These are phyloP conservation scores for Cephus sareptanus DNA, from an alignment of 2,888 invertebrate genomes.

Conservation along the genomic window DNA sequence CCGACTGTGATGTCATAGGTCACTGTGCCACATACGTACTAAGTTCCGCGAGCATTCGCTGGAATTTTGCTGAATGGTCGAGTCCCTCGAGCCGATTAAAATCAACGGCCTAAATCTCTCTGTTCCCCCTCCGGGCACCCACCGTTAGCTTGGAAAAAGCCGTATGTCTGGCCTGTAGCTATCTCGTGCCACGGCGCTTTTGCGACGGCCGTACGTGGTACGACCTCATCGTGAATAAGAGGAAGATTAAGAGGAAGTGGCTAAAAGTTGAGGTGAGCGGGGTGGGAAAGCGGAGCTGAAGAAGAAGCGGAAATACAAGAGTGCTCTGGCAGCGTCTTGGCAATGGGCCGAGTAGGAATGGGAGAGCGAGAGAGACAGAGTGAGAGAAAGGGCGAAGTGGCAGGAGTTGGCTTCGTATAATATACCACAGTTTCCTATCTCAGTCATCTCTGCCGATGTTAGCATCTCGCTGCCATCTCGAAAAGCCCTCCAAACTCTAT, in stretches of 20 bases:
- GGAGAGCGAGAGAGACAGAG: constrained; percentile 1
- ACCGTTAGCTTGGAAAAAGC: background rate
- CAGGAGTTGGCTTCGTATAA: constrained; percentile 19
- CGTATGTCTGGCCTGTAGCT: background rate
- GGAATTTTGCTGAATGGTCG: background rate
- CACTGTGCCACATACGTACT: background rate
- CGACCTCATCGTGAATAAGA: background rate
- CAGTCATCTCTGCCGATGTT: constrained; percentile 61
- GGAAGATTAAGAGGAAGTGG: background rate
- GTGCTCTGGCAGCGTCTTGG: background rate
- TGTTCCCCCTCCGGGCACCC: background rate
- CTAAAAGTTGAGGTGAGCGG: background rate
- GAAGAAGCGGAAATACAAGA: background rate
- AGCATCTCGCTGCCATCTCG: constrained; percentile 54
- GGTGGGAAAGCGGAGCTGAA: background rate
- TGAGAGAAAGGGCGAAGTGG: background rate
- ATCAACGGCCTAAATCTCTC: constrained; percentile 63
- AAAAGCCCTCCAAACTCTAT: constrained; percentile 54
- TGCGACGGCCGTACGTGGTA: background rate
- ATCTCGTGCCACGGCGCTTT: background rate
- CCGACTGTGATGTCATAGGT: background rate
- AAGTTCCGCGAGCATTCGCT: background rate
- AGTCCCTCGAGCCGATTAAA: constrained; percentile 45
- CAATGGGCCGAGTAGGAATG: constrained; percentile 8
- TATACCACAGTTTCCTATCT: constrained; percentile 46